phyloP scores from a whole-genome alignment of 2,113 vertebrate species.

The Platycercus adscitus region DNA sequence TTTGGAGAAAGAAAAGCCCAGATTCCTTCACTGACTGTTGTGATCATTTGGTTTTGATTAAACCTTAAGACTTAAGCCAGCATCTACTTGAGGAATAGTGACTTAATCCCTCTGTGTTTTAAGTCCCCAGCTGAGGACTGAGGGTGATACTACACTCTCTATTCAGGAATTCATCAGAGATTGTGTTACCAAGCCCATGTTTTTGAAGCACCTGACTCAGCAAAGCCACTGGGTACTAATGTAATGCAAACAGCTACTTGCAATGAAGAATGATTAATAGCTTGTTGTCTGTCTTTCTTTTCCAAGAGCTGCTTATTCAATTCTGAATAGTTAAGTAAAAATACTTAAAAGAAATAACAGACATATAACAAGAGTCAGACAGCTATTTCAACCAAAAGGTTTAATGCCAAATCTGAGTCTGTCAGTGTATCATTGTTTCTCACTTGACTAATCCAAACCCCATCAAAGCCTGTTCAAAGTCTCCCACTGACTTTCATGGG shows the following conservation, averaged over 20 bases:
- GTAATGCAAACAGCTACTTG: not conserved
- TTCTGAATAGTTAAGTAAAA: not conserved
- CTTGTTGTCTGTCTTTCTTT: not conserved
- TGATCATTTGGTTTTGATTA: not conserved
- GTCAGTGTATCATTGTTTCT: not conserved
- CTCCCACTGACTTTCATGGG: not conserved
- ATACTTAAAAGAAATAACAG: not conserved
- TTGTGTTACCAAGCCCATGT: not conserved
- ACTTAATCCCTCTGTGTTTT: not conserved
- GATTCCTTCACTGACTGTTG: not conserved
- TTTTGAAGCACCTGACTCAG: not conserved
- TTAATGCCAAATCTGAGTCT: not conserved
- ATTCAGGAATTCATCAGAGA: not conserved
- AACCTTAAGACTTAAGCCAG: not conserved
- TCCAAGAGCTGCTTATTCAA: not conserved
- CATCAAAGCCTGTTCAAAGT: slow-evolving; percentile 20
- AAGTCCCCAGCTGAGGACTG: not conserved
- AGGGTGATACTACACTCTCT: not conserved
- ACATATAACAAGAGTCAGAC: not conserved
- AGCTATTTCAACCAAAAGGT: not conserved
- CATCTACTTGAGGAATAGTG: not conserved
- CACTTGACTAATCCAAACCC: not conserved
- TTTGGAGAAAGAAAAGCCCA: not conserved
- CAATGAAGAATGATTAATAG: not conserved
- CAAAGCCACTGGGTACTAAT: not conserved